A percentile compares a stretch with the other conserved stretches of the same genome.
These are phyloP conservation scores for Carassius carassius DNA, from an alignment of 2,113 vertebrate genomes.

Conservation along the genomic window DNA sequence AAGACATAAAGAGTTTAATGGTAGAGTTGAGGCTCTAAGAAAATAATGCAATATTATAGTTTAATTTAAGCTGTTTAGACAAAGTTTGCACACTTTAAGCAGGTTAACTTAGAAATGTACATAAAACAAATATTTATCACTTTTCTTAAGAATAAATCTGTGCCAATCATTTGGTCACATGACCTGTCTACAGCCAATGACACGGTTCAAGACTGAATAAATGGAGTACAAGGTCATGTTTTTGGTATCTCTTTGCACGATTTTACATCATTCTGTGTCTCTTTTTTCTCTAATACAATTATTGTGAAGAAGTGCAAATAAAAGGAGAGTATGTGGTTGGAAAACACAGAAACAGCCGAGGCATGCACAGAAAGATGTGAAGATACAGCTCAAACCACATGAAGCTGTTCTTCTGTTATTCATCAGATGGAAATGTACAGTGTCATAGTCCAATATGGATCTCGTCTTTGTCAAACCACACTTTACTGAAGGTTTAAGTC, in stretches of 20 bases:
- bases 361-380: not conserved
- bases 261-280: not conserved
- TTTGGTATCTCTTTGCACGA: not conserved
- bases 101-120: not conserved
- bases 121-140: no score
- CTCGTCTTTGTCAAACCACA: not conserved
- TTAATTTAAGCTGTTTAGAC: not conserved
- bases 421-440: constrained; percentile 36
- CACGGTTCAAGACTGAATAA: not conserved
- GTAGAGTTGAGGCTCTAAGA: not conserved
- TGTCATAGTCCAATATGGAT: not conserved
- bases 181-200: not conserved
- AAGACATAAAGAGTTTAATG: not conserved
- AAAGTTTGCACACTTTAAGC: not conserved
- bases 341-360: constrained; percentile 33
- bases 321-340: not conserved
- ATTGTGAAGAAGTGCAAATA: not conserved
- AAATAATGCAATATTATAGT: not conserved
- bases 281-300: not conserved
- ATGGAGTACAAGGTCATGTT: not conserved
- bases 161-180: not conserved
- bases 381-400: constrained; percentile 20
- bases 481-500: not conserved
- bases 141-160: not conserved
- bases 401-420: constrained; percentile 30